Evolutionary conservation across 2,888 invertebrate species (phyloP).

Genomic region (Drosophila histrio): DNA sequence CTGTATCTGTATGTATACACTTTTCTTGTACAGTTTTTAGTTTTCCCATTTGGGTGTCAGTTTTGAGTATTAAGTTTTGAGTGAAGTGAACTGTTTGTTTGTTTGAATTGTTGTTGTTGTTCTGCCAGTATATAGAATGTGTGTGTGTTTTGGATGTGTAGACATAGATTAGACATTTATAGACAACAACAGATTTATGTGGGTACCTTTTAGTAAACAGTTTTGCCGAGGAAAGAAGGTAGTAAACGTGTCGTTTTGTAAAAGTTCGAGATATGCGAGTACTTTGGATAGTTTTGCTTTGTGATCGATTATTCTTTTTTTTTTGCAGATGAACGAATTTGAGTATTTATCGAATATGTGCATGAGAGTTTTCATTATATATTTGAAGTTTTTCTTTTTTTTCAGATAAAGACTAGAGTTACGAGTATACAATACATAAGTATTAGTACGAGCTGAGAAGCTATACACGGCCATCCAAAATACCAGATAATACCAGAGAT

Average conservation of each 20-base stretch:
- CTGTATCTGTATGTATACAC: conserved; percentile 27
- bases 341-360: conserved; percentile 35
- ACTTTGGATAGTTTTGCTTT: conserved; percentile 51
- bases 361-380: conserved; percentile 18
- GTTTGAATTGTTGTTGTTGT: conserved; percentile 12
- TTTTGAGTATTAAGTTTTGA: conserved; percentile 12
- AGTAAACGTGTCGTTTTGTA: conserved; percentile 82
- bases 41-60: not conserved
- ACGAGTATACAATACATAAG: conserved; percentile 38
- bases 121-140: conserved; percentile 7
- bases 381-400: conserved; percentile 9
- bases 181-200: conserved; percentile 54
- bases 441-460: conserved; percentile 12
- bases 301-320: conserved; percentile 39
- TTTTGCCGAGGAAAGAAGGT: conserved; percentile 80
- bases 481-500: conserved; percentile 30
- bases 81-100: conserved; percentile 32
- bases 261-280: conserved; percentile 68
- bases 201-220: conserved; percentile 82
- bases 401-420: conserved; percentile 1
- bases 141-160: conserved; percentile 23
- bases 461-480: conserved; percentile 38
- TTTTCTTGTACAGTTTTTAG: conserved; percentile 32
- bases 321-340: conserved; percentile 26
- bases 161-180: conserved; percentile 43